phyloP scores from a whole-genome alignment of 1,140 invertebrate genomes.

The Lepidurus packardi region DNA sequence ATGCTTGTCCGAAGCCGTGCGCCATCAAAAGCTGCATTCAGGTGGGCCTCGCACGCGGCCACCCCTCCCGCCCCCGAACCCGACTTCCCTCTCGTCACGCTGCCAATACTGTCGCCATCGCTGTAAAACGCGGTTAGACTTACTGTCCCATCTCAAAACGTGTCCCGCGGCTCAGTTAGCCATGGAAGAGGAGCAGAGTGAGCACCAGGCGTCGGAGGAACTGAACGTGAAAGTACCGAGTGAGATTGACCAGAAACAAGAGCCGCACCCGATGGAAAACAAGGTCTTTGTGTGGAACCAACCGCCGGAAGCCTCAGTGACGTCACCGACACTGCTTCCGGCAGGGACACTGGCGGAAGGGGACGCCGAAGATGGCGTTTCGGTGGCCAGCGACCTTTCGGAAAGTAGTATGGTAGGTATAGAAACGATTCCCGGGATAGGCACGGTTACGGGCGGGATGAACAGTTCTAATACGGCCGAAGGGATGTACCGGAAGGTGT shows the following conservation, averaged over 20 bases:
- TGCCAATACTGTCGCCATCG: constrained; percentile 77
- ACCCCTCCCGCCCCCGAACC: constrained; percentile 46
- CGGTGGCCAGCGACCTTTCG: constrained; percentile 28
- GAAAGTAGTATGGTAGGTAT: constrained; percentile 44
- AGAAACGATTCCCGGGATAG: constrained; percentile 51
- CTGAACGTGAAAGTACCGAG: background rate
- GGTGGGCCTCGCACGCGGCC: constrained; percentile 40
- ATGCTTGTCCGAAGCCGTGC: constrained; percentile 70
- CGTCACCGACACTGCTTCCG: background rate
- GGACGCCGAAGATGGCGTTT: constrained; percentile 40
- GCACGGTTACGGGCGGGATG: constrained; percentile 44
- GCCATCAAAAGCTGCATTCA: constrained; percentile 64
- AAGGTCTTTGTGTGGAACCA: constrained; percentile 69
- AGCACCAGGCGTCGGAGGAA: constrained; percentile 35
- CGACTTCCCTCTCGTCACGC: constrained; percentile 52
- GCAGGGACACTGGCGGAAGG: constrained; percentile 32
- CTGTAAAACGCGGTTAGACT: constrained; percentile 71
- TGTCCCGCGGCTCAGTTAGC: constrained; percentile 49
- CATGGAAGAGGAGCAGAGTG: constrained; percentile 44
- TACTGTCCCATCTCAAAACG: constrained; percentile 63
- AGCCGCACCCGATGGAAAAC: constrained; percentile 65
- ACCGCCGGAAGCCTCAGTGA: constrained; percentile 41
- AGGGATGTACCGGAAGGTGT: constrained; percentile 56
- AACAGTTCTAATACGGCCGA: constrained; percentile 28
- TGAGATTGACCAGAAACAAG: constrained; percentile 26